Conservation (phyloP, 92 coral and sea anemone species). For the Heteractis magnifica region DNA sequence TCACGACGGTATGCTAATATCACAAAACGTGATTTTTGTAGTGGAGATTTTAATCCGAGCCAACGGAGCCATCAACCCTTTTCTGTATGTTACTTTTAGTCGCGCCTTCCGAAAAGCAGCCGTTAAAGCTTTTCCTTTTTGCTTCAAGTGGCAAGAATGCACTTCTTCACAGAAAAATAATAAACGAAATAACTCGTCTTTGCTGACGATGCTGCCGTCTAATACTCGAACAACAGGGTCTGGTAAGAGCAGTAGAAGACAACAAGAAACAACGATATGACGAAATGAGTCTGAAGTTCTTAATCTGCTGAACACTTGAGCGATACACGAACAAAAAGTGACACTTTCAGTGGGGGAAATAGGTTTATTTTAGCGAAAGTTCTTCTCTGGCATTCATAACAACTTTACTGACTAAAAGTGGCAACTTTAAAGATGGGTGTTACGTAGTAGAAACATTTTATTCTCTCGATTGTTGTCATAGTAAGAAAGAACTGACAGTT, state of each 20-base stretch:
- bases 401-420: no score
- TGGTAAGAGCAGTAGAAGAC: background rate
- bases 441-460: no score
- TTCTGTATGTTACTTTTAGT: slow-evolving; percentile 40
- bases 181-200: background rate
- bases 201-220: background rate
- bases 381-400: no score
- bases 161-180: background rate
- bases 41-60: slow-evolving; percentile 54
- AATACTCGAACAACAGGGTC: background rate
- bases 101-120: slow-evolving; percentile 35
- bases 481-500: no score
- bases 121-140: background rate
- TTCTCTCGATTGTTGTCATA: no score
- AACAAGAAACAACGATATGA: background rate
- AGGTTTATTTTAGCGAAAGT: no score
- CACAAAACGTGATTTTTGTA: slow-evolving; percentile 24
- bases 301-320: no score
- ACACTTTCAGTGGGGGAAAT: no score
- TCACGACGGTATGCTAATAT: slow-evolving; percentile 3
- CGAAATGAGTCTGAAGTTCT: no score
- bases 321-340: no score
- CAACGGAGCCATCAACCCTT: slow-evolving; percentile 56
- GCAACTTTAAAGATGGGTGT: no score
- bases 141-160: background rate